A percentile compares a stretch with the other conserved stretches of the same genome.
Conservation (phyloP, 2,797 vertebrate genomes). For the Chiropotes sagulatus region DNA sequence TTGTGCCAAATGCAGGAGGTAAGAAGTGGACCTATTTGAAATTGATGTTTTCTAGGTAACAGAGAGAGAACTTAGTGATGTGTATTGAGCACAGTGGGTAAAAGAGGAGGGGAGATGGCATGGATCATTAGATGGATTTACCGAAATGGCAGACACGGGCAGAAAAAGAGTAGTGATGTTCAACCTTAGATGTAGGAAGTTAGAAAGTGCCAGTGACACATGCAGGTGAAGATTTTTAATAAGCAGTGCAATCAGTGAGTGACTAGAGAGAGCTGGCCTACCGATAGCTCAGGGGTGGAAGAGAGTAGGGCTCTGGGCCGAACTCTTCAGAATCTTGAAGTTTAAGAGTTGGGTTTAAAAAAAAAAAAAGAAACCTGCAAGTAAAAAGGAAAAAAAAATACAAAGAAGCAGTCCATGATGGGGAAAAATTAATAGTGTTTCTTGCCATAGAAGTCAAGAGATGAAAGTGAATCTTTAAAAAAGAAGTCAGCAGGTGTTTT, state of each 20-base stretch:
- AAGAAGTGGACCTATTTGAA: background rate
- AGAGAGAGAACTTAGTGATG: background rate
- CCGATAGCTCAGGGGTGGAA: background rate
- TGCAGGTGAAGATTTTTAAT: background rate
- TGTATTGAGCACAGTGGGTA: background rate
- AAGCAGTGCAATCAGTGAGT: background rate
- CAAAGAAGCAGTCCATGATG: background rate
- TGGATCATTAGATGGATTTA: background rate
- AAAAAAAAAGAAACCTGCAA: background rate
- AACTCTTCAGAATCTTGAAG: background rate
- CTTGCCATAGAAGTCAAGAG: background rate
- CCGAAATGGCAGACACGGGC: background rate
- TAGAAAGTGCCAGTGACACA: background rate
- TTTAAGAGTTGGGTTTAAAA: background rate
- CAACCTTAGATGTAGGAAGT: background rate
- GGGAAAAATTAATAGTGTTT: background rate
- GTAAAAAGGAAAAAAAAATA: background rate
- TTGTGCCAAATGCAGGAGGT: background rate
- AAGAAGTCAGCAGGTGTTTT: background rate
- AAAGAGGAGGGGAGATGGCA: background rate
- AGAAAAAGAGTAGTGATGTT: background rate
- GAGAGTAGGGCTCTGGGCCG: background rate
- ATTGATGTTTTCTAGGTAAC: background rate
- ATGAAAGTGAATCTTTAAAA: background rate
- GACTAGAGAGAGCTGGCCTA: background rate